Evolutionary conservation across 2,113 vertebrate species (phyloP).

Genomic region (Pteronura brasiliensis): DNA sequence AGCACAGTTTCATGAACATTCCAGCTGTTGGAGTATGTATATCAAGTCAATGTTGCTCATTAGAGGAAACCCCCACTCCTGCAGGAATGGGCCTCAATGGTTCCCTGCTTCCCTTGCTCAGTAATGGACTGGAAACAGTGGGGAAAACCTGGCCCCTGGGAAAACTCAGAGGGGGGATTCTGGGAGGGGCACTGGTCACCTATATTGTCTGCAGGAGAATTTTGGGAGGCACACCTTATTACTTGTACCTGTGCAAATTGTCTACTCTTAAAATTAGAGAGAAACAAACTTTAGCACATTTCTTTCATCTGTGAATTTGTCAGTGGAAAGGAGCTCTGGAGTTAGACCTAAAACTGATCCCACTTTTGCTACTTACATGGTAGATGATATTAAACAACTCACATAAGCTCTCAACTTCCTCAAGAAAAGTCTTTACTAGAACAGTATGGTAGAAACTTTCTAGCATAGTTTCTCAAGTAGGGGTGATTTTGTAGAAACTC

Average conservation of each 20-base stretch:
- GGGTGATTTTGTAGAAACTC: neutral
- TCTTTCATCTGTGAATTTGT: neutral
- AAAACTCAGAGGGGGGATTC: neutral
- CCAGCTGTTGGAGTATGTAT: rapidly evolving
- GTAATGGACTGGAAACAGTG: neutral
- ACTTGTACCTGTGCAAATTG: neutral
- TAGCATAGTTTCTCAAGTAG: neutral
- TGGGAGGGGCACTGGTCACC: neutral
- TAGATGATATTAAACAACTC: neutral
- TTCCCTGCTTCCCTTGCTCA: neutral
- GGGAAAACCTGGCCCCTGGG: neutral
- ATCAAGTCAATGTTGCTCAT: no score
- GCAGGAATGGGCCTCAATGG: rapidly evolving
- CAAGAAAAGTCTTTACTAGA: neutral
- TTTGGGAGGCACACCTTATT: neutral
- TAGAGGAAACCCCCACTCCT: neutral
- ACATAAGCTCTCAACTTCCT: neutral
- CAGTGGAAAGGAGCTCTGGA: neutral
- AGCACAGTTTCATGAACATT: no score
- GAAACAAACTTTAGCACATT: neutral
- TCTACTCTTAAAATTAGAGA: neutral
- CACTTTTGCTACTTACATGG: neutral
- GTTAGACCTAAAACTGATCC: neutral
- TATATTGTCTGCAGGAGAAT: neutral
- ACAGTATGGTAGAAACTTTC: neutral